These are phyloP conservation scores for Macropodus opercularis DNA, from an alignment of 2,797 vertebrate species.

Conservation along the genomic window DNA sequence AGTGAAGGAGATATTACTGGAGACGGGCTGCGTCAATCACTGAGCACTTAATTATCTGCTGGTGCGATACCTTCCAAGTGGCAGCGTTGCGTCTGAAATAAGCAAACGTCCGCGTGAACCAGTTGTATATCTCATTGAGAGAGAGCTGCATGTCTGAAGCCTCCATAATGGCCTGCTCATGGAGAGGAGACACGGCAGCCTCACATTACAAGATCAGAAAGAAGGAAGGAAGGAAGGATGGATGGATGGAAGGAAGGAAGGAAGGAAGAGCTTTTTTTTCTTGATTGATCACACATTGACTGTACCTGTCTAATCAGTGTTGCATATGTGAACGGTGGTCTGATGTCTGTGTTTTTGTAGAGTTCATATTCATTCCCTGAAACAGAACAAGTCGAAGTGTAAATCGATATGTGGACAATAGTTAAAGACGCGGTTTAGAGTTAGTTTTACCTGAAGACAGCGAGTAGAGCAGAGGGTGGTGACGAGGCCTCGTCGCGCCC, in stretches of 20 bases:
- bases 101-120: conserved; percentile 95
- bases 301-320: conserved; percentile 96
- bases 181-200: conserved; percentile 5
- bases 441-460: conserved; percentile 87
- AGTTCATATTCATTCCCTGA: conserved; percentile 93
- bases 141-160: conserved; percentile 93
- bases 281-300: background rate
- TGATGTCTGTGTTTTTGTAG: conserved; percentile 95
- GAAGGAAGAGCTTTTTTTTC: background rate
- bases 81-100: conserved; percentile 97
- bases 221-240: background rate
- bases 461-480: conserved; percentile 84
- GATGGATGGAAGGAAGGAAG: background rate
- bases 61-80: conserved; percentile 92
- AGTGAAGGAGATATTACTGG: conserved; percentile 17
- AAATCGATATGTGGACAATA: background rate
- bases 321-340: conserved; percentile 97
- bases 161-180: conserved; percentile 93
- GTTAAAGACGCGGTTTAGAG: background rate
- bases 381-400: conserved; percentile 41
- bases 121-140: conserved; percentile 98
- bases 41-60: conserved; percentile 22
- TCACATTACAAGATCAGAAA: no score
- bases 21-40: conserved; percentile 21
- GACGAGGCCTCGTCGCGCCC: conserved; percentile 85